Conservation (phyloP, 2,888 invertebrate species). For the Drosophila meridiana region DNA sequence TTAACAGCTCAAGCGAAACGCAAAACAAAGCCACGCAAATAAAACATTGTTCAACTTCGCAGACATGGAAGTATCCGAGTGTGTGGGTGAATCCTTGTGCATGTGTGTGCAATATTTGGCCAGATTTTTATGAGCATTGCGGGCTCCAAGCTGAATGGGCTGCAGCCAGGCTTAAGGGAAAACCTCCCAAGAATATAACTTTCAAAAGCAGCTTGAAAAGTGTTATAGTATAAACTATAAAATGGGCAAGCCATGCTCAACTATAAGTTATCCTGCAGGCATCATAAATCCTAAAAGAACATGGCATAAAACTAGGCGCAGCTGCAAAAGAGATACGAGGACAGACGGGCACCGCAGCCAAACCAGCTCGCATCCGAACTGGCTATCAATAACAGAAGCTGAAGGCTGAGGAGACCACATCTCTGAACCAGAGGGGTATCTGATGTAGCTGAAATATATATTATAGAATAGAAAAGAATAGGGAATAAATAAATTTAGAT, state of each 20-base stretch:
- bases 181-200: neutral
- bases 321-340: neutral
- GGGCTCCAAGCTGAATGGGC: neutral
- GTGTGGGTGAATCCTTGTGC: neutral
- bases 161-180: neutral
- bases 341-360: neutral
- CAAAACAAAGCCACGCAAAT: conserved; percentile 51
- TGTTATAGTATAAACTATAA: neutral
- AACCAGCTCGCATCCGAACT: neutral
- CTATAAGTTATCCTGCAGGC: neutral
- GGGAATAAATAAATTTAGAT: neutral
- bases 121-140: conserved; percentile 8
- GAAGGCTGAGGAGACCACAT: neutral
- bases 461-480: neutral
- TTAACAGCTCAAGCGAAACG: conserved; percentile 60
- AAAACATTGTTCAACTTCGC: conserved; percentile 33
- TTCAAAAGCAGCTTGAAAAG: conserved; percentile 1
- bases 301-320: neutral
- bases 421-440: neutral
- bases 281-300: neutral
- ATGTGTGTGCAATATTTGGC: conserved; percentile 5
- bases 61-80: neutral
- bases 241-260: neutral
- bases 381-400: neutral
- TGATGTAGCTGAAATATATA: neutral